Conservation (phyloP, 2,888 invertebrate genomes). For the Tolmerus cingulatus region DNA sequence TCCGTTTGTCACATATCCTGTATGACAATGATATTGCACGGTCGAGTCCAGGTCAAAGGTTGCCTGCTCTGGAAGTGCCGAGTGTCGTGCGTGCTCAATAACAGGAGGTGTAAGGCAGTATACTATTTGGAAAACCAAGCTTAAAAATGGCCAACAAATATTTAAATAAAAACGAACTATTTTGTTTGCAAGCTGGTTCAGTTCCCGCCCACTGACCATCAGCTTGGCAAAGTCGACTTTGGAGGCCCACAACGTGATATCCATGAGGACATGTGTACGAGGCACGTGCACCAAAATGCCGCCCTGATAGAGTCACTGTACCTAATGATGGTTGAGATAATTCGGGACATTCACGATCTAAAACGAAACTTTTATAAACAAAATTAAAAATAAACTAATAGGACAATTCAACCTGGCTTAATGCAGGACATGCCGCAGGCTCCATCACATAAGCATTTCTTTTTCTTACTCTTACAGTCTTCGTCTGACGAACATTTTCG, state of each 20-base stretch:
- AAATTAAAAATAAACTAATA: no score
- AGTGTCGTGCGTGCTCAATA: conserved; percentile 86
- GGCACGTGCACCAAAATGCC: conserved; percentile 81
- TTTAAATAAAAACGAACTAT: conserved; percentile 65
- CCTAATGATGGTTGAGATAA: conserved; percentile 80
- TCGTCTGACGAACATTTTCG: conserved; percentile 92
- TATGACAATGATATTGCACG: conserved; percentile 91
- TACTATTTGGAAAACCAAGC: conserved; percentile 63
- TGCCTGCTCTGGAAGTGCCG: conserved; percentile 84
- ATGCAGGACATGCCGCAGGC: conserved; percentile 97
- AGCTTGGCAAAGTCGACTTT: conserved; percentile 88
- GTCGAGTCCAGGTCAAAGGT: conserved; percentile 90
- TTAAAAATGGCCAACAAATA: neutral
- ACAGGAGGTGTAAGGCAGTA: conserved; percentile 87
- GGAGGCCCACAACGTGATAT: conserved; percentile 85
- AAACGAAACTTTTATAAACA: conserved; percentile 49
- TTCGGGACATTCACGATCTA: conserved; percentile 87
- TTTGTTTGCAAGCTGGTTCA: conserved; percentile 85
- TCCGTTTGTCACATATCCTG: conserved; percentile 93
- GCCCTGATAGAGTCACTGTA: conserved; percentile 76
- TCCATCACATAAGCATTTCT: conserved; percentile 96
- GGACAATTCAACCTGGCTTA: conserved; percentile 77
- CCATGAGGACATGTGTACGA: conserved; percentile 88
- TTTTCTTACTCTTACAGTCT: conserved; percentile 96
- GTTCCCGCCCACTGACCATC: conserved; percentile 91